Evolutionary conservation across 1,140 invertebrate genomes (phyloP), one percentile per base, ranked within the genome.

Genomic region (Drosophila erecta): DNA sequence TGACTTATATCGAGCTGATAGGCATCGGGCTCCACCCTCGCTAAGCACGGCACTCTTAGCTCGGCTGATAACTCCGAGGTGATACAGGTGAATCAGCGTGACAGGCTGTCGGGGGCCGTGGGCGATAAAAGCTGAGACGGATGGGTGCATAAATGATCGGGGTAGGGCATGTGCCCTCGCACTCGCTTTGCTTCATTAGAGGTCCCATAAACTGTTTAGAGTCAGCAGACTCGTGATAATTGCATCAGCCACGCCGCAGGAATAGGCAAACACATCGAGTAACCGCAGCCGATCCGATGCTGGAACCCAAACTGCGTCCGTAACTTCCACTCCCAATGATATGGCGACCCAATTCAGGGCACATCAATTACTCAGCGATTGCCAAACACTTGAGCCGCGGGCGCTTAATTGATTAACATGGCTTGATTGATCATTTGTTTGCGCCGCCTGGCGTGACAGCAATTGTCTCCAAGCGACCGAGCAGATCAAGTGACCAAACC

Each of bases 401-500:
- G 59, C 62, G 60, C 75, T 78, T 78, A 78, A 78, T 78, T 78
- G 76, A 78, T 89, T 77, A 76, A 81, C 66, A 76, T 76, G 54
- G 66, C 75, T 89, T 89, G 84, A 89, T 89, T 89, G 84, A 89
- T 89, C 72, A 89, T 89, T 89, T 89, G 84, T 89, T 89, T 89
- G 79, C 54, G 56, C 41, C 67, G 60, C 44, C 71, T 60, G 76
- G 70, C 81, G 57, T 89, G 84, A 77, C 79, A 65, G 65, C 71
- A 87, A 87, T 89, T 87, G 79, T 56, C 76, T 64, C 64, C 73
- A 77, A 87, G 75, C 79, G 64, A 62, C 38, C 55, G 17, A 61
- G 35, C 53, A 57, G 51, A 83, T 67, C 59, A 73, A 79, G 67
- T 72, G 69, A 78, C 56, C 53, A 37, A 51, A 27, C 46, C 46